phyloP scores from a whole-genome alignment of 2,113 vertebrate species.

The Stigmatopora nigra region DNA sequence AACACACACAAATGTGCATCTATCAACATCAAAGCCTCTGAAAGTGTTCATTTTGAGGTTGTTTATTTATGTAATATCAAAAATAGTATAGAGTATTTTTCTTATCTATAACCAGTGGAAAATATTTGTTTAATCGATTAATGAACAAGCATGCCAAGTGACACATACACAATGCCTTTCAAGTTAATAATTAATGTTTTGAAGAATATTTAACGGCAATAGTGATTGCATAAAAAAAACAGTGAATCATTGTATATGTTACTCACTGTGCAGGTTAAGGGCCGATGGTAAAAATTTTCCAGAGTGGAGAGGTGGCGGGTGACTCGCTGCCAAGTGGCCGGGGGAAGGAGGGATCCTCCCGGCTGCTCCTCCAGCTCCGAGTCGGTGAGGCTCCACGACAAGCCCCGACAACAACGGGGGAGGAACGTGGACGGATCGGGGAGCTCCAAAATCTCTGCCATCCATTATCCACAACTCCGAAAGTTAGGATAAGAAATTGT shows the following conservation, averaged over 20 bases:
- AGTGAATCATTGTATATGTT: neutral
- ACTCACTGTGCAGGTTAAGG: conserved; percentile 89
- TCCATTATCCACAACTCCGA: conserved; percentile 81
- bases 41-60: too few relatives aligned
- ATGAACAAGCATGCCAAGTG: conserved; percentile 22
- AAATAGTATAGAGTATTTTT: too few relatives aligned
- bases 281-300: conserved; percentile 85
- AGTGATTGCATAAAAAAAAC: neutral
- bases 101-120: too few relatives aligned
- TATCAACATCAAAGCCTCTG: too few relatives aligned
- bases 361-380: conserved; percentile 75
- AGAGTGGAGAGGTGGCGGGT: conserved; percentile 79
- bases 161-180: conserved; percentile 24
- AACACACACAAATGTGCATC: too few relatives aligned
- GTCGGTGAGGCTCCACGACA: conserved; percentile 86
- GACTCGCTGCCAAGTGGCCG: conserved; percentile 76
- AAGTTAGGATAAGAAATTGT: conserved; percentile 66
- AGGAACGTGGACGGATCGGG: conserved; percentile 86
- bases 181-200: conserved; percentile 27
- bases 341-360: conserved; percentile 79
- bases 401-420: conserved; percentile 83
- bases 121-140: neutral
- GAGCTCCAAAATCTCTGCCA: conserved; percentile 94
- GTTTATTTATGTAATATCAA: too few relatives aligned
- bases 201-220: neutral